Evolutionary conservation across 1,140 invertebrate species (phyloP).

Genomic region (Metaphire vulgaris): DNA sequence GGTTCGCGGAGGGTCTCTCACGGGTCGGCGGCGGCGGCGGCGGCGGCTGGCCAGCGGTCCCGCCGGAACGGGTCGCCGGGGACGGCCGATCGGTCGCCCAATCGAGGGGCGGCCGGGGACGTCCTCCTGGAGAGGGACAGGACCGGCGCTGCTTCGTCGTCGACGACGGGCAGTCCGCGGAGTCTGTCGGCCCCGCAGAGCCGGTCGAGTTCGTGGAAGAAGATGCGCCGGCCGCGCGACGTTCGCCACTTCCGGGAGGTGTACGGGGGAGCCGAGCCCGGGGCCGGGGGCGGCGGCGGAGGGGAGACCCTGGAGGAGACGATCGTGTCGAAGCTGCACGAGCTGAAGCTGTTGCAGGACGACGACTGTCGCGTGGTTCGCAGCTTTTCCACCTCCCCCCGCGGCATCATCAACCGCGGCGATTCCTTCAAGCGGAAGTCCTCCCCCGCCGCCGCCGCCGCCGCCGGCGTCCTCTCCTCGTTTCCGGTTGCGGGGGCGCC

Average conservation of each 20-base stretch:
- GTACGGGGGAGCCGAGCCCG: neutral
- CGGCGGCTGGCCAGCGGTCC: too few species aligned
- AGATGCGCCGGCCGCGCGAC: conserved; percentile 21
- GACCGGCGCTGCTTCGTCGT: neutral
- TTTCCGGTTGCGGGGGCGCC: too few species aligned
- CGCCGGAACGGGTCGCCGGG: neutral
- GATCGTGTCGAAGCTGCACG: conserved; percentile 3
- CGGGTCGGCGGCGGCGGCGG: neutral
- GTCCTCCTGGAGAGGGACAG: too few species aligned
- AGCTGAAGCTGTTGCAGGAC: conserved; percentile 14
- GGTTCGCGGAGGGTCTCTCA: neutral
- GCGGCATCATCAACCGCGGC: conserved; percentile 19
- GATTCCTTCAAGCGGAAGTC: conserved; percentile 22
- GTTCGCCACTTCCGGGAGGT: conserved; percentile 18
- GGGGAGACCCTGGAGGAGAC: conserved; percentile 5
- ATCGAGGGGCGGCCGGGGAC: neutral
- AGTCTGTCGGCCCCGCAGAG: conserved; percentile 24
- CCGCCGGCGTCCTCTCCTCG: neutral
- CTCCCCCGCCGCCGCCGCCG: too few species aligned
- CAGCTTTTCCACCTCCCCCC: conserved; percentile 14
- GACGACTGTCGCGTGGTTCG: conserved; percentile 11
- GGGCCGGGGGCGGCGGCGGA: too few species aligned
- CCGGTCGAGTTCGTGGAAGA: conserved; percentile 30
- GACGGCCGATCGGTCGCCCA: too few species aligned
- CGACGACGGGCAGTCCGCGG: neutral